These are phyloP conservation scores for Callorhinus ursinus DNA, from an alignment of 2,113 vertebrate genomes.

Conservation along the genomic window DNA sequence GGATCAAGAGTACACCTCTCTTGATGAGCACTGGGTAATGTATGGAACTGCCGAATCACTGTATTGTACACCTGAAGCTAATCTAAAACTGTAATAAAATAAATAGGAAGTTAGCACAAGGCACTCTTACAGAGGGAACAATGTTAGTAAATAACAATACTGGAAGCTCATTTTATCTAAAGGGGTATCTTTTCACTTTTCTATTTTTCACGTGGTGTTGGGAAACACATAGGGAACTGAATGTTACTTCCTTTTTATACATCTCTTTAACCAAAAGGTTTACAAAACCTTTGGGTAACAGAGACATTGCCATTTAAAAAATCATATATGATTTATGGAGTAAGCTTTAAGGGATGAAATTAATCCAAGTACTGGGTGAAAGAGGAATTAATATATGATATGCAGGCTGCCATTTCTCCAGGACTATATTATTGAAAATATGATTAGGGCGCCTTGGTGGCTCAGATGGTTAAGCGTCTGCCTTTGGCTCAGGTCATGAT, in stretches of 20 bases:
- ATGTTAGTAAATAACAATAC: not conserved
- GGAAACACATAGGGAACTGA: not conserved
- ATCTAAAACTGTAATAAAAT: not conserved
- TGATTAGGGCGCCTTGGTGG: not conserved
- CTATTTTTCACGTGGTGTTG: not conserved
- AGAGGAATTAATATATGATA: not conserved
- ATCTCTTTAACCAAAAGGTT: not conserved
- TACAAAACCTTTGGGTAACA: not conserved
- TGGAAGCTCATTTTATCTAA: constrained; percentile 47
- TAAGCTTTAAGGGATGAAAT: constrained; percentile 7
- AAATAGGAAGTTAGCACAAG: not conserved
- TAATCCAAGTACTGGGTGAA: not conserved
- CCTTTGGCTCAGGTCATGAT: no score
- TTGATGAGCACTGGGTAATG: not conserved
- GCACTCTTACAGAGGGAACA: not conserved
- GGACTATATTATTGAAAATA: not conserved
- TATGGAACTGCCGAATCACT: not conserved
- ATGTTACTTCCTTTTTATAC: not conserved
- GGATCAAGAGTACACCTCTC: not conserved
- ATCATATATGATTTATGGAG: not conserved
- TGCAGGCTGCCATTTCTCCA: not conserved
- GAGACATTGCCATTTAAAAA: not conserved
- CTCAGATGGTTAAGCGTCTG: no score
- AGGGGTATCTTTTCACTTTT: not conserved
- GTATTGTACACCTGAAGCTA: not conserved